Conservation (phyloP, 2,888 invertebrate genomes). For the Agrochola lota region DNA sequence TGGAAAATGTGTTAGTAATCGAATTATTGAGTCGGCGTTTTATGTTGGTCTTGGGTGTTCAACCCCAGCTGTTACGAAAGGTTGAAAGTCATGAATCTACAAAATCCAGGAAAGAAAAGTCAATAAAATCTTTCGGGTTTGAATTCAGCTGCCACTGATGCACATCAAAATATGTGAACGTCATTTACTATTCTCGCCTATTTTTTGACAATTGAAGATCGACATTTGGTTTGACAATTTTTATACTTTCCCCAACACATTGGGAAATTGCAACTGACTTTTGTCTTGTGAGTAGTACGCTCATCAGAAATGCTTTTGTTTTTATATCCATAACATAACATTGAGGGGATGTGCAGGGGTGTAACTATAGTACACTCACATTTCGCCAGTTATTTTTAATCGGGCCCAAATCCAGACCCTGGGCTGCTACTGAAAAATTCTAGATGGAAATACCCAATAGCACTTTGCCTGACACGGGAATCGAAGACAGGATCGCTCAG, state of each 20-base stretch:
- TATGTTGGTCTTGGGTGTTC: background rate
- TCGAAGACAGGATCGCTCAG: too few species aligned
- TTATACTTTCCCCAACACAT: too few species aligned
- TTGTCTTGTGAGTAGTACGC: background rate
- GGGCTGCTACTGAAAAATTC: too few species aligned
- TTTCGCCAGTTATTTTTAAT: too few species aligned
- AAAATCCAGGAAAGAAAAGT: background rate
- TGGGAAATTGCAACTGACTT: too few species aligned
- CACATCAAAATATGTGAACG: too few species aligned
- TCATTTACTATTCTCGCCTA: background rate
- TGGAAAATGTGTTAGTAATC: constrained; percentile 28
- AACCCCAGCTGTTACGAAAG: background rate
- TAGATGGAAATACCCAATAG: too few species aligned
- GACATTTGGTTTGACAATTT: background rate
- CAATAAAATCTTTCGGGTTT: background rate
- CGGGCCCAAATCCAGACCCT: too few species aligned
- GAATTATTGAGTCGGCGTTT: constrained; percentile 9
- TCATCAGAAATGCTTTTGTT: background rate
- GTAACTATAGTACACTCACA: too few species aligned
- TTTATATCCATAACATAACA: background rate
- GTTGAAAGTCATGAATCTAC: background rate
- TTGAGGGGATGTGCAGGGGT: too few species aligned
- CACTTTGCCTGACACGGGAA: too few species aligned
- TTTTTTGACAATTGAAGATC: background rate
- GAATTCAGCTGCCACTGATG: background rate